These are phyloP conservation scores for Clusia tigrina DNA, from an alignment of 2,888 invertebrate genomes.

Conservation along the genomic window DNA sequence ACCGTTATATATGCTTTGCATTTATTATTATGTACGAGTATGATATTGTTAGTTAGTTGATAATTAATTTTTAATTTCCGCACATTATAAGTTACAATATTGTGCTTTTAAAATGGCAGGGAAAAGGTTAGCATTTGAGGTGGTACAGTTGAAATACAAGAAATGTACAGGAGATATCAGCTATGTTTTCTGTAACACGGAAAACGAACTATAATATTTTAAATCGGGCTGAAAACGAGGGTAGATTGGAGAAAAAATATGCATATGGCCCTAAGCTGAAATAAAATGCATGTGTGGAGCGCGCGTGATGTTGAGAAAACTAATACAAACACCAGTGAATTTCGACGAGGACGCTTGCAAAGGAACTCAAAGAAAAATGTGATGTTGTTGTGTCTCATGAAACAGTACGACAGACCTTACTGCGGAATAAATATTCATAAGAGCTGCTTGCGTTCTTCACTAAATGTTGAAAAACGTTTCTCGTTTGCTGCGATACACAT, in stretches of 20 bases:
- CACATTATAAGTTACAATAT: background rate
- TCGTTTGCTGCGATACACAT: constrained; percentile 17
- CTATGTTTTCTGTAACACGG: constrained; percentile 29
- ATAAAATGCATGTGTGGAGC: constrained; percentile 24
- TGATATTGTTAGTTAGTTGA: background rate
- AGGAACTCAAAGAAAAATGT: constrained; percentile 30
- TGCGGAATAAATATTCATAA: constrained; percentile 30
- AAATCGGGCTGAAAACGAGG: constrained; percentile 31
- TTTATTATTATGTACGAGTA: background rate
- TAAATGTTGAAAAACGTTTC: constrained; percentile 18
- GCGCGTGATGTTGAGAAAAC: constrained; percentile 28
- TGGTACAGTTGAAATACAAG: constrained; percentile 30
- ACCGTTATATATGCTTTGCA: background rate
- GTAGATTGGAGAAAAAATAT: constrained; percentile 31
- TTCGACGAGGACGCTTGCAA: constrained; percentile 31
- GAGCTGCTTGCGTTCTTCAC: constrained; percentile 25
- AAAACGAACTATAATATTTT: constrained; percentile 31
- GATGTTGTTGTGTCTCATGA: constrained; percentile 30
- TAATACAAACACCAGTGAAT: constrained; percentile 29
- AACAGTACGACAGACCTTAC: constrained; percentile 29
- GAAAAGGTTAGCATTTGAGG: constrained; percentile 28
- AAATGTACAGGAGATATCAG: constrained; percentile 28
- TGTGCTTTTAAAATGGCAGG: constrained; percentile 22
- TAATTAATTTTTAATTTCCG: background rate
- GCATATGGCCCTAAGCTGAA: constrained; percentile 28